These are phyloP conservation scores for Catharus ustulatus DNA, from an alignment of 2,797 vertebrate genomes.

Conservation along the genomic window DNA sequence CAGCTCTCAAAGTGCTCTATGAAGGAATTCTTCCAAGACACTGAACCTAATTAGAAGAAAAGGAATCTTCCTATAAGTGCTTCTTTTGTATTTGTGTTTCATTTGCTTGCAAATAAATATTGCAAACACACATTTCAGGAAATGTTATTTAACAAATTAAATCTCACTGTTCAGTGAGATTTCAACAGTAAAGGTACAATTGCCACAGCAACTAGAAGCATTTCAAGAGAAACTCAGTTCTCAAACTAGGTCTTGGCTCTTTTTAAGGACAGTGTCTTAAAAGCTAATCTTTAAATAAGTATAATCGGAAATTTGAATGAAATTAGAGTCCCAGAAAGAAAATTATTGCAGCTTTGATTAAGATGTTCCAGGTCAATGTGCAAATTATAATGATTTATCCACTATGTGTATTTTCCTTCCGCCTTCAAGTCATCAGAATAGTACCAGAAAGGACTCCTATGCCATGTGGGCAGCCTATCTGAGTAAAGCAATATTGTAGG, in stretches of 20 bases:
- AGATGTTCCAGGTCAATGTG: neutral
- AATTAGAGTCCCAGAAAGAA: neutral
- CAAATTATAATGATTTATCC: neutral
- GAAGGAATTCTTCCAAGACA: neutral
- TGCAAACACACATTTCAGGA: neutral
- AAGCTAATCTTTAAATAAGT: neutral
- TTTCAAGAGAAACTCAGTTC: neutral
- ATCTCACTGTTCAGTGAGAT: neutral
- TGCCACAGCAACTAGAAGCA: neutral
- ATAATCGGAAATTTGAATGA: neutral
- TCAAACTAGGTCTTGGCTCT: rapidly evolving
- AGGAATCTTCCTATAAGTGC: neutral
- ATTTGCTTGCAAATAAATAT: neutral
- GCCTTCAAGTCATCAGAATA: neutral
- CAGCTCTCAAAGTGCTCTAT: neutral
- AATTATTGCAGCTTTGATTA: neutral
- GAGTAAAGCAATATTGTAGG: neutral
- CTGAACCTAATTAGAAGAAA: neutral
- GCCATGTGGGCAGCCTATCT: neutral
- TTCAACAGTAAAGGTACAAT: neutral
- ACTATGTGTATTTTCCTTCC: neutral
- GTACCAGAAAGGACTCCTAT: neutral
- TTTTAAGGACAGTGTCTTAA: neutral
- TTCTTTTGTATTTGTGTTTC: neutral
- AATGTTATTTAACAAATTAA: neutral